Evolutionary conservation across 2,113 vertebrate genomes (phyloP), one percentile per base, ranked within the genome.

Genomic region (Oncorhynchus clarkii): DNA sequence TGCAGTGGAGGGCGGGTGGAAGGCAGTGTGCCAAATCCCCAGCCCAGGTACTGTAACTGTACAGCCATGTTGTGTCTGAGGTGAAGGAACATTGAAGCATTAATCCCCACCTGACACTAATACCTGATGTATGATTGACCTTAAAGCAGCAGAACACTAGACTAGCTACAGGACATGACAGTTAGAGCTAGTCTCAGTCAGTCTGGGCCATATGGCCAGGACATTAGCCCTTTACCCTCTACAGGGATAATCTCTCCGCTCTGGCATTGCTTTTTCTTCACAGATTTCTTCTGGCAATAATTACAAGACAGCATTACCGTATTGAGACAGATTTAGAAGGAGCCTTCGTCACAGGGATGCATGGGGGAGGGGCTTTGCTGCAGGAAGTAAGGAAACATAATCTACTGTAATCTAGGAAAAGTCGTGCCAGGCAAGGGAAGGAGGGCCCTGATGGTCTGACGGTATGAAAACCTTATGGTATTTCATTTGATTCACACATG

Each of bases 101-200:
- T 94, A 94, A 94, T 94, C 93, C 87, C 84, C 85, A 93, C 92
- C 92, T 94, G 92, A 94, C 93, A 94, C 93, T 94, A 94, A 94
- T 94, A 93, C 93, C 85, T 90, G 89, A 89, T 92, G 92, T 93
- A 94, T 94, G 92, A 93, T 85, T 94, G 92, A 93, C 92, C 92
- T 88, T 84, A 83, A 85, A 90, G 89, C 90, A 90, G 90, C 90
- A 87, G 89, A 89, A 91, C 87, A 87, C 85, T 80, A 80, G 14
- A 27, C 65, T 83, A 91, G 89, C 89, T 89, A 90, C 88, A 88
- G 91, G 84, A 16, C 51, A 54, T 54, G 4, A 54, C 13, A 14
- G 49, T 51, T 51, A 51, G 49, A 18, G 51, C 16, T 54, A 54
- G 51, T 54, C 51, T 54, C 51, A 54, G 51, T 18, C 51, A 54